Base-by-base conservation (phyloP, 2,113 vertebrate genomes). In the Diphyllodes magnificus region DNA sequence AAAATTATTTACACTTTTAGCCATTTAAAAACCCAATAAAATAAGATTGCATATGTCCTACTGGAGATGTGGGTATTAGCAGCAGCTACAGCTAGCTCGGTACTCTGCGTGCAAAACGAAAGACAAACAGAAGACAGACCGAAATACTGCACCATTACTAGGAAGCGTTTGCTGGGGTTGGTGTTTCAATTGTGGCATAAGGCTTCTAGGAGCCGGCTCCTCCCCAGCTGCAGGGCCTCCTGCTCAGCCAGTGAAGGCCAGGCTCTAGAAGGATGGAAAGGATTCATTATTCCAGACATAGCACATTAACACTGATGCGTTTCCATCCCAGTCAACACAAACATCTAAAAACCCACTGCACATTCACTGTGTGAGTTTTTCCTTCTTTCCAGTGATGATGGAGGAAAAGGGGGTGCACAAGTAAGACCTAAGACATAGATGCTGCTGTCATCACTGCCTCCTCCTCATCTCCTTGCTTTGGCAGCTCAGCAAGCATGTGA, bases 61-160 rank as follows among this genome's bases (percentile, higher is more conserved):
- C 56, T 61, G 79, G 91, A 93, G 88, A 87, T 50, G 40, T 86
- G 92, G 90, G 93, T 69, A 83, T 95, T 87, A 94, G 87, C 70
- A 92, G 88, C 91, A 90, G 95, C 94, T 92, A 96, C 92, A 96
- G 95, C 92, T 97, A 97, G 95, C 94, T 96, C 4, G 9, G 91
- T 90, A 98, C 95, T 94, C 76, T 35, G 95, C 95, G 95, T 97
- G 97, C 96, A 96, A 87, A 95, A 94, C 90, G 2, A 94, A 96
- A 91, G 95, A 96, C 93, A 90, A 95, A 96, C 93, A 95, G 96
- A 94, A 93, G 96, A 97, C 96, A 88, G 95, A 96, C 90, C 30
- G 16, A 97, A 97, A 96, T 94, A 97, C 96, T 44, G 96, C 97
- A 96, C 95, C 95, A 92, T 91, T 84, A 97, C 96, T 95, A 97